phyloP scores from a whole-genome alignment of 2,888 invertebrate genomes.

The Physocephala rufipes region DNA sequence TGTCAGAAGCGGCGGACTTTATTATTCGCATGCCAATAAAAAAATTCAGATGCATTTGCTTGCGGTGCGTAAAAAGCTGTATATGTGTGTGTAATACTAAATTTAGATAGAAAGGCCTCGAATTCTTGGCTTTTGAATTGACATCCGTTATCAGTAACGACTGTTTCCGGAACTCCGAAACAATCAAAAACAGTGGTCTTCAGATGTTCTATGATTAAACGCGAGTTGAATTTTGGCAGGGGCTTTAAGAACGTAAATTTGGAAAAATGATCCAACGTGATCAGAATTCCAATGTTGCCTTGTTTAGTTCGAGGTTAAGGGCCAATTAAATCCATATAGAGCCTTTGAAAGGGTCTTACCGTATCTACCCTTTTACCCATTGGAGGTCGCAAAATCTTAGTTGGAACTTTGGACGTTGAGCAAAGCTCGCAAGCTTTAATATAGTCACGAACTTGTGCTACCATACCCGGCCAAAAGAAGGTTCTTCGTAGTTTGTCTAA shows the following conservation, averaged over 20 bases:
- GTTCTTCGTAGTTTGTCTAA: conserved; percentile 1
- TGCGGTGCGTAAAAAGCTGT: background rate
- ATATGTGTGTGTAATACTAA: conserved; percentile 2
- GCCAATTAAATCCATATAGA: conserved; percentile 6
- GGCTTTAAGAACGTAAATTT: conserved; percentile 19
- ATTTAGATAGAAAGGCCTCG: background rate
- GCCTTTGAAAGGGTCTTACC: conserved; percentile 12
- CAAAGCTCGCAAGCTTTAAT: conserved; percentile 6
- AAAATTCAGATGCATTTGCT: background rate
- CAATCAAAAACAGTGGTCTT: background rate
- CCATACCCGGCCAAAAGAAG: conserved; percentile 16
- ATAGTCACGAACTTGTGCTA: conserved; percentile 13
- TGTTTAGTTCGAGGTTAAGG: background rate
- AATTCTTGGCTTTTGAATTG: background rate
- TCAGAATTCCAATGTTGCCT: background rate
- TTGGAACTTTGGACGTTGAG: background rate
- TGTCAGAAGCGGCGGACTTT: too few species aligned
- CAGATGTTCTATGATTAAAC: background rate
- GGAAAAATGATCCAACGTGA: conserved; percentile 24
- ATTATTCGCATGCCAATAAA: too few species aligned
- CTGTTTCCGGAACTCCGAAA: conserved; percentile 27
- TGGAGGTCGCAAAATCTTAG: conserved; percentile 13
- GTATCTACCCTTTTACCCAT: conserved; percentile 12
- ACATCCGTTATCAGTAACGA: conserved; percentile 34
- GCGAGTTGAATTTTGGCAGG: background rate